These are phyloP conservation scores for Rhynchonema sp. DNA, from an alignment of 2,888 invertebrate species.

Conservation along the genomic window DNA sequence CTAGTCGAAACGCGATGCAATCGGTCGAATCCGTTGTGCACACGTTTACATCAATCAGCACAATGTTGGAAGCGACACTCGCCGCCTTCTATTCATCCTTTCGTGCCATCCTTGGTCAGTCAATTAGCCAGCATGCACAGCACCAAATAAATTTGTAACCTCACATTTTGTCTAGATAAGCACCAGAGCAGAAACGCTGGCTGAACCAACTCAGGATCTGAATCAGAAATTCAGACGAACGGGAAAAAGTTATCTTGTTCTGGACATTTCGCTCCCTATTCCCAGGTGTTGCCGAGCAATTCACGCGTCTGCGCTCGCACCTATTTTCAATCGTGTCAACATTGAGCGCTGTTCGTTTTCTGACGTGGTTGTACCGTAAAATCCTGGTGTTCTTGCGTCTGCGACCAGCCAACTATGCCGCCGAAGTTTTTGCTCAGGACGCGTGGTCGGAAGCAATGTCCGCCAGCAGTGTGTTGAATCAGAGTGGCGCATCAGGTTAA, in stretches of 20 bases:
- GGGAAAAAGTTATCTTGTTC: too few species aligned
- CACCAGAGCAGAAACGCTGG: too few species aligned
- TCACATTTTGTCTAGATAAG: too few species aligned
- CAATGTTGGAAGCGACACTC: constrained; percentile 86
- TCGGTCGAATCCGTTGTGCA: constrained; percentile 71
- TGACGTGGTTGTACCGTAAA: constrained; percentile 59
- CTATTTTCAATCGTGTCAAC: constrained; percentile 69
- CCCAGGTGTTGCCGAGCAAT: constrained; percentile 60
- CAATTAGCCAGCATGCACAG: too few species aligned
- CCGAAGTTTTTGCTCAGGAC: constrained; percentile 18
- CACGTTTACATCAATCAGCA: constrained; percentile 70
- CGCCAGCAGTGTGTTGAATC: too few species aligned
- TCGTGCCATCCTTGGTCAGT: constrained; percentile 56
- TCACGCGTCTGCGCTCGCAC: constrained; percentile 55
- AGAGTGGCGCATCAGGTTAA: too few species aligned
- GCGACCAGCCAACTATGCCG: constrained; percentile 19
- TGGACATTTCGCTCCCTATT: too few species aligned
- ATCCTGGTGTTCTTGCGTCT: constrained; percentile 41
- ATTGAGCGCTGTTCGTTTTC: constrained; percentile 56
- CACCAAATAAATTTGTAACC: too few species aligned
- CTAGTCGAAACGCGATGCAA: constrained; percentile 68
- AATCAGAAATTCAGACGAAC: too few species aligned
- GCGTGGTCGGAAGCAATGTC: neutral
- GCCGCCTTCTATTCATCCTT: constrained; percentile 81
- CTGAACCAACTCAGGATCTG: too few species aligned